Evolutionary conservation across 2,797 vertebrate genomes (phyloP).

Genomic region (Eulemur coronatus): DNA sequence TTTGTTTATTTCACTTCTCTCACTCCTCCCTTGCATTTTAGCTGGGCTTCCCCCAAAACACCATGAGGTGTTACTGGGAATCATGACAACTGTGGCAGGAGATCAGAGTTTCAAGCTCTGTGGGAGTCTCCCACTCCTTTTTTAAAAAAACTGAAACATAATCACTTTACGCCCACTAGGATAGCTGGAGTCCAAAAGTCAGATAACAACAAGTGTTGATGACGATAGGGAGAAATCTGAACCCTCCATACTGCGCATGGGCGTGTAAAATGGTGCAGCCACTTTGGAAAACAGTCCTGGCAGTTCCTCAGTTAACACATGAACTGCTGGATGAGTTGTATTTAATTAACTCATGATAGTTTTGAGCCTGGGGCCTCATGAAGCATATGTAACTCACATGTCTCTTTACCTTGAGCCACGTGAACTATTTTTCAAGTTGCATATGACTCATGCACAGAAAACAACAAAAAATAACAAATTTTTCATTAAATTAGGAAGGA

Average conservation of each 20-base stretch:
- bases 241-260: neutral
- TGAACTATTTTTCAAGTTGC: too few relatives aligned
- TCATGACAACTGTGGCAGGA: neutral
- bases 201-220: neutral
- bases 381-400: too few relatives aligned
- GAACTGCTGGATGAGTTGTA: too few relatives aligned
- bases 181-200: neutral
- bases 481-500: neutral
- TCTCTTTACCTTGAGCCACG: too few relatives aligned
- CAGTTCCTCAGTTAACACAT: too few relatives aligned
- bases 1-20: neutral
- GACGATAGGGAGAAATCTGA: neutral
- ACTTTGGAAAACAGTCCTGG: neutral
- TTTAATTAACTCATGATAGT: too few relatives aligned
- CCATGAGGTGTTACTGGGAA: neutral
- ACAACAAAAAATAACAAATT: too few relatives aligned
- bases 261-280: neutral
- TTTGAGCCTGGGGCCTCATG: too few relatives aligned
- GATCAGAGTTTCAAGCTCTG: neutral
- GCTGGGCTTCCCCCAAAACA: neutral
- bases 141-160: neutral
- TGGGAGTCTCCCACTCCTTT: neutral
- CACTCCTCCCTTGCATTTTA: too few relatives aligned
- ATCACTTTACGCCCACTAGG: neutral
- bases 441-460: too few relatives aligned